phyloP scores from a whole-genome alignment of 2,113 vertebrate species.

The Paramisgurnus dabryanus region DNA sequence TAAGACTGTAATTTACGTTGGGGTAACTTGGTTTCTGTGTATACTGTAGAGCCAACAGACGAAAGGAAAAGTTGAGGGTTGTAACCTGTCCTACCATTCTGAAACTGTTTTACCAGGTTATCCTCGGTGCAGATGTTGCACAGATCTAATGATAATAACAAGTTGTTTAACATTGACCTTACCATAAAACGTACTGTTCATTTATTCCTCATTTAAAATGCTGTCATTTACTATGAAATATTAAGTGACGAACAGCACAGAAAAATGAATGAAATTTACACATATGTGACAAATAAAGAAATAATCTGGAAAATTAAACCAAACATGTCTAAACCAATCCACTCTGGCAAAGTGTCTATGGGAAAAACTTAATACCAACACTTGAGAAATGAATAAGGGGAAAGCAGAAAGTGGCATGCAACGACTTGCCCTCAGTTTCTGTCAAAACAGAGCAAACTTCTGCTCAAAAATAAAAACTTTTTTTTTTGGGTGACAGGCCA shows the following conservation, averaged over 20 bases:
- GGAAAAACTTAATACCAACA: slow-evolving; percentile 44
- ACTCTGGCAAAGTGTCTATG: slow-evolving; percentile 43
- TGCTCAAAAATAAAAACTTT: slow-evolving; percentile 7
- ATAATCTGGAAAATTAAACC: not conserved
- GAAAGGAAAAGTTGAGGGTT: not conserved
- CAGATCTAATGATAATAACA: not conserved
- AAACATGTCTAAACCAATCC: slow-evolving; percentile 56
- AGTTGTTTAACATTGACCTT: not conserved
- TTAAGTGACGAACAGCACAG: not conserved
- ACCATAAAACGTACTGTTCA: not conserved
- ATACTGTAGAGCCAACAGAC: too few species aligned
- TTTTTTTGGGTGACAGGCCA: not conserved
- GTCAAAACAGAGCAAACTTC: slow-evolving; percentile 21
- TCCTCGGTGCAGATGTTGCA: not conserved
- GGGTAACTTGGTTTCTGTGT: not conserved
- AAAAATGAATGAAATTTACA: too few species aligned
- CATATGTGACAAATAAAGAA: not conserved
- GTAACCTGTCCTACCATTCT: not conserved
- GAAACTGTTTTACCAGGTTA: not conserved
- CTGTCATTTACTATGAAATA: not conserved
- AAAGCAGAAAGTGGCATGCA: slow-evolving; percentile 38
- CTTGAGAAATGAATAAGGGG: slow-evolving; percentile 46
- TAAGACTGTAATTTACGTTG: not conserved
- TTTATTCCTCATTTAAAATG: not conserved
- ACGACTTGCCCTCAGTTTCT: slow-evolving; percentile 34